Conservation (phyloP, 2,113 vertebrate species). For the Hepsetus odoe region DNA sequence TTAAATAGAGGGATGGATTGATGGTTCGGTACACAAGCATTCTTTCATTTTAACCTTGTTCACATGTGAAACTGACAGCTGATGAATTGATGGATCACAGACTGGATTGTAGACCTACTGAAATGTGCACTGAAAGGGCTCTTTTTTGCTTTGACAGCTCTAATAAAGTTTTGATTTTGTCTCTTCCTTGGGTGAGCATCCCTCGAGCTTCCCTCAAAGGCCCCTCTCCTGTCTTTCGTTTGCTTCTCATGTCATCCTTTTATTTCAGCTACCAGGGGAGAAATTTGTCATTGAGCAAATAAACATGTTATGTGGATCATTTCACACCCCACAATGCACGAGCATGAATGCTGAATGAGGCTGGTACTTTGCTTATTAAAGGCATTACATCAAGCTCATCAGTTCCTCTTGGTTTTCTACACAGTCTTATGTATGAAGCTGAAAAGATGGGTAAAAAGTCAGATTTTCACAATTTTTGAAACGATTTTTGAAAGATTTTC, state of each 20-base stretch:
- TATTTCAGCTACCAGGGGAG: neutral
- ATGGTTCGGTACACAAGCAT: neutral
- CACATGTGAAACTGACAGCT: neutral
- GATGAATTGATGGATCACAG: constrained; percentile 17
- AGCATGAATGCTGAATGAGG: neutral
- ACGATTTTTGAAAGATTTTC: no score
- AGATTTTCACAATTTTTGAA: no score
- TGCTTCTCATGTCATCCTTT: neutral
- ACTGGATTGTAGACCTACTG: neutral
- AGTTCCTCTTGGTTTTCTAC: no score
- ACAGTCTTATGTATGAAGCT: no score
- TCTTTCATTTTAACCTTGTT: neutral
- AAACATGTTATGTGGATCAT: neutral
- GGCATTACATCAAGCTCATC: no score
- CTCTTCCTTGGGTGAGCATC: neutral
- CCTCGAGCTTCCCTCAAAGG: neutral
- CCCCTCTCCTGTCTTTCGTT: neutral
- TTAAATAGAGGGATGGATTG: no score
- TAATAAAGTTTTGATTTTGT: constrained; percentile 59
- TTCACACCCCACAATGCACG: neutral
- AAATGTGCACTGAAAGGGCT: neutral
- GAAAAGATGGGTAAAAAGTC: no score
- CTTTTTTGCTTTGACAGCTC: constrained; percentile 27
- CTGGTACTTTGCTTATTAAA: no score
- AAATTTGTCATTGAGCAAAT: neutral